phyloP scores from a whole-genome alignment of 1,140 invertebrate genomes.

The Heliconius eleuchia region DNA sequence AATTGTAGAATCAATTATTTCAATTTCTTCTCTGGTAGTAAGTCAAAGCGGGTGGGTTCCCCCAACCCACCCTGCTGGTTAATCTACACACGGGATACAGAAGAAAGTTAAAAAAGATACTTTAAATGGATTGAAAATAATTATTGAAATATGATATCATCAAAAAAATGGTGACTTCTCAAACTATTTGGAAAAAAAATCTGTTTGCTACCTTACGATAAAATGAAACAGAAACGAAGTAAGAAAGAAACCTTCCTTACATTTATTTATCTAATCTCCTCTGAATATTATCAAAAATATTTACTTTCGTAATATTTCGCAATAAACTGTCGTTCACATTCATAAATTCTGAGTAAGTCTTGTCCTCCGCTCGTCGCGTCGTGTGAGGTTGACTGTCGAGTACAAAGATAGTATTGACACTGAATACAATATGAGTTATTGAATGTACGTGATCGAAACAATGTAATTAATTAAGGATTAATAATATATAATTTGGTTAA shows the following conservation, averaged over 20 bases:
- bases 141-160: no score
- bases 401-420: conserved; percentile 17
- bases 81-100: no score
- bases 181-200: no score
- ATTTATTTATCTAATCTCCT: background rate
- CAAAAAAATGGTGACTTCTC: no score
- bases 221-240: no score
- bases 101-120: no score
- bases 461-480: conserved; percentile 1
- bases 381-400: conserved; percentile 16
- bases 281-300: background rate
- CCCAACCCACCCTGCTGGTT: no score
- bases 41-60: no score
- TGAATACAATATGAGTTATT: conserved; percentile 10
- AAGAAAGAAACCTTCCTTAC: background rate
- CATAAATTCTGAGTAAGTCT: conserved; percentile 23
- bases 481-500: background rate
- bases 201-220: no score
- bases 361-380: conserved; percentile 12
- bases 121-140: no score
- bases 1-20: no score
- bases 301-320: background rate
- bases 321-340: background rate
- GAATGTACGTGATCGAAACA: background rate
- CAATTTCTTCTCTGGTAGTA: no score